Evolutionary conservation across 1,140 invertebrate species (phyloP).

Genomic region (Drosophila sturtevanti): DNA sequence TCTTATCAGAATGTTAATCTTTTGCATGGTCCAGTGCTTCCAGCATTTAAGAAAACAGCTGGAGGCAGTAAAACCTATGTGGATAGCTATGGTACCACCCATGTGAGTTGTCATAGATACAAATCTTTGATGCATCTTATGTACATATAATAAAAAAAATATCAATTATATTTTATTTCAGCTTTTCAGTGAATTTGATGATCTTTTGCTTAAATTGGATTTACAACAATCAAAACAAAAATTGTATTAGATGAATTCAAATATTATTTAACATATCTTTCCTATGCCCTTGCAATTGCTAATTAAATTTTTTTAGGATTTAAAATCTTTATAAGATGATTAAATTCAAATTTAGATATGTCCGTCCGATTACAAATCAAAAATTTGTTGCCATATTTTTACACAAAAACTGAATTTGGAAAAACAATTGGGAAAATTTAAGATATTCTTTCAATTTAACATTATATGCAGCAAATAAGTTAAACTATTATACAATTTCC

Average conservation of each 20-base stretch:
- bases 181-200: conserved; percentile 79
- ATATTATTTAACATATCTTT: conserved; percentile 26
- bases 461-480: no score
- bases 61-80: conserved; percentile 72
- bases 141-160: conserved; percentile 11
- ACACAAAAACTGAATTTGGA: no score
- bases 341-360: no score
- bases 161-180: conserved; percentile 27
- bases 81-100: conserved; percentile 72
- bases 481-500: no score
- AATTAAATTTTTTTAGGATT: background rate
- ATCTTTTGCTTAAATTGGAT: conserved; percentile 73
- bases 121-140: conserved; percentile 6
- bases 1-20: conserved; percentile 79
- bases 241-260: conserved; percentile 56
- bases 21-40: conserved; percentile 58
- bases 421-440: no score
- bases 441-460: no score
- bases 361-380: background rate
- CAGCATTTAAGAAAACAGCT: conserved; percentile 66
- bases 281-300: conserved; percentile 24
- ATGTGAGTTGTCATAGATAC: conserved; percentile 52
- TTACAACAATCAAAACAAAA: conserved; percentile 58
- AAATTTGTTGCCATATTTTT: no score
- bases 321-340: no score